These are phyloP conservation scores for Pyrocoelia pectoralis DNA, from an alignment of 2,888 invertebrate species.

Conservation along the genomic window DNA sequence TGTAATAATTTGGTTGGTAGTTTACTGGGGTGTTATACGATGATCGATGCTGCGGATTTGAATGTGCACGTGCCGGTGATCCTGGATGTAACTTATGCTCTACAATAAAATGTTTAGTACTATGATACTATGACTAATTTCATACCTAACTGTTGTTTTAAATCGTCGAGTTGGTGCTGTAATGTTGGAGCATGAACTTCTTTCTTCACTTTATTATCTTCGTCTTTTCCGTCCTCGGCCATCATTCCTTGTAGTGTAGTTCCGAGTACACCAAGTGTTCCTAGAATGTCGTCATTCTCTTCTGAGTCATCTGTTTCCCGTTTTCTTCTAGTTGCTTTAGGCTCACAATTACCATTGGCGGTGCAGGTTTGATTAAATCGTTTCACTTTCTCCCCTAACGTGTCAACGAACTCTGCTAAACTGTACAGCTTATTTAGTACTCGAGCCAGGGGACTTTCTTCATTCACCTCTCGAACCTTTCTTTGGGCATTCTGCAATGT, in stretches of 20 bases:
- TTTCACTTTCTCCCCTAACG: background rate
- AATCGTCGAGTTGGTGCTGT: slow-evolving; percentile 42
- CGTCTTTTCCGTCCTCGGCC: background rate
- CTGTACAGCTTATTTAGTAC: background rate
- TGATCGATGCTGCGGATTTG: background rate
- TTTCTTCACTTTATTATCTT: background rate
- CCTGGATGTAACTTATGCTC: slow-evolving; percentile 14
- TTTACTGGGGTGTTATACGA: slow-evolving; percentile 5
- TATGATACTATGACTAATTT: slow-evolving; percentile 26
- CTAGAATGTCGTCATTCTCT: slow-evolving; percentile 7
- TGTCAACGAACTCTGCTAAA: background rate
- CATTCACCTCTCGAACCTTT: background rate
- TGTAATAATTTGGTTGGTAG: slow-evolving; percentile 13
- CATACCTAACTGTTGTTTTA: slow-evolving; percentile 55
- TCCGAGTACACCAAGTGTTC: background rate
- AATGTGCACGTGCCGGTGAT: background rate
- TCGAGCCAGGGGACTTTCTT: background rate
- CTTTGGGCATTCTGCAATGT: too few species aligned
- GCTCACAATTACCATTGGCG: background rate
- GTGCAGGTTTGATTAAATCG: background rate
- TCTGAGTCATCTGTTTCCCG: background rate
- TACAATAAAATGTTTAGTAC: slow-evolving; percentile 23
- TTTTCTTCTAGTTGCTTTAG: slow-evolving; percentile 9
- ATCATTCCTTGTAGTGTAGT: background rate
- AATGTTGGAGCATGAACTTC: slow-evolving; percentile 13